A percentile compares a stretch with the other conserved stretches of the same genome.
phyloP scores from a whole-genome alignment of 2,113 vertebrate genomes.

The Poeciliopsis prolifica region DNA sequence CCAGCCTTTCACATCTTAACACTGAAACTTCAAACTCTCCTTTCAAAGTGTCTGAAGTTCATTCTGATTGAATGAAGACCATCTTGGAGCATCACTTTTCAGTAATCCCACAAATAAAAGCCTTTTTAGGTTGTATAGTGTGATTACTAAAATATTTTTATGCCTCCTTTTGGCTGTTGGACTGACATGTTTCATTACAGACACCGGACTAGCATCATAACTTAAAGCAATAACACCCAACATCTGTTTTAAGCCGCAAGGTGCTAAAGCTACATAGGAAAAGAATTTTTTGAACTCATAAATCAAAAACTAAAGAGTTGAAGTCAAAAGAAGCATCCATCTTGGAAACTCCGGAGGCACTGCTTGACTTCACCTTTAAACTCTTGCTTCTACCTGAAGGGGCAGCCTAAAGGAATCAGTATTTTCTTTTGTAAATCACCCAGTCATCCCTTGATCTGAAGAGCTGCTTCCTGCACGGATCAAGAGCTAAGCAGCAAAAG shows the following conservation, averaged over 20 bases:
- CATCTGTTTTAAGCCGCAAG: constrained; percentile 42
- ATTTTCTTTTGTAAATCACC: constrained; percentile 16
- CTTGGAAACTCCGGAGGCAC: constrained; percentile 17
- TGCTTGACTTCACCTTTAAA: constrained; percentile 48
- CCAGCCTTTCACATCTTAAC: background rate
- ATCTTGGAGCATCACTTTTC: background rate
- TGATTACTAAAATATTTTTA: background rate
- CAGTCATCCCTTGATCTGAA: constrained; percentile 3
- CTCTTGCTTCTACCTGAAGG: constrained; percentile 43
- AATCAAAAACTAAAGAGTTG: constrained; percentile 36
- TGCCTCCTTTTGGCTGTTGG: constrained; percentile 13
- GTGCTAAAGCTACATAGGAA: constrained; percentile 22
- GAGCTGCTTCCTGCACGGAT: constrained; percentile 5
- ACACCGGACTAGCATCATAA: constrained; percentile 18
- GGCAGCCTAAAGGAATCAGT: constrained; percentile 55
- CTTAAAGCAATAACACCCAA: constrained; percentile 26
- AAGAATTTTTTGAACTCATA: constrained; percentile 26
- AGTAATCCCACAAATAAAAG: background rate
- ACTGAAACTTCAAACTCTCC: no score
- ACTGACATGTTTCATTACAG: constrained; percentile 4
- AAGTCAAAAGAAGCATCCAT: constrained; percentile 14
- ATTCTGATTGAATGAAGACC: background rate
- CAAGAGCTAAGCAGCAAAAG: background rate
- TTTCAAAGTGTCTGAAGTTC: background rate
- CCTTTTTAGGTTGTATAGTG: background rate